phyloP scores from a whole-genome alignment of 2,888 invertebrate species.

The Torymus tubicola region DNA sequence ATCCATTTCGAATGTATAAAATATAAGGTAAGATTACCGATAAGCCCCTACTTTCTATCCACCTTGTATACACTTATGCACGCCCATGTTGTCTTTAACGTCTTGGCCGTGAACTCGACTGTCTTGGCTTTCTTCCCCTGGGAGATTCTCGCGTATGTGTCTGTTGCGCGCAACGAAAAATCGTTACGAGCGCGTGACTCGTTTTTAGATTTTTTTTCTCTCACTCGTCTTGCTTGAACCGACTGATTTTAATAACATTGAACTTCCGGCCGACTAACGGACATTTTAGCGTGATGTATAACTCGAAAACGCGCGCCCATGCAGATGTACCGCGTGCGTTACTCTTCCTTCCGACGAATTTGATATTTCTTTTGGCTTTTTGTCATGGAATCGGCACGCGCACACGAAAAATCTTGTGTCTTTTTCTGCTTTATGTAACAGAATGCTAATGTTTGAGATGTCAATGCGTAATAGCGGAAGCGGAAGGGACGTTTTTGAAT shows the following conservation, averaged over 20 bases:
- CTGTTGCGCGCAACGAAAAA: slow-evolving; percentile 21
- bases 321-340: neutral
- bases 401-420: slow-evolving; percentile 9
- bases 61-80: slow-evolving; percentile 7
- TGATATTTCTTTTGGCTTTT: slow-evolving; percentile 50
- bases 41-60: neutral
- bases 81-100: slow-evolving; percentile 56
- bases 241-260: slow-evolving; percentile 74
- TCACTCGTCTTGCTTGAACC: slow-evolving; percentile 39
- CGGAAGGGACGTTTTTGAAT: no score
- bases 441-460: no score
- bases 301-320: no score
- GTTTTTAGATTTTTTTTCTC: slow-evolving; percentile 43
- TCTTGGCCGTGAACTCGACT: slow-evolving; percentile 36
- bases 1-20: neutral
- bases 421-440: no score
- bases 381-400: slow-evolving; percentile 35
- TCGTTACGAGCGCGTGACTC: slow-evolving; percentile 54
- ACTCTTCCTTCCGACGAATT: neutral
- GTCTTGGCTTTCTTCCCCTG: slow-evolving; percentile 39
- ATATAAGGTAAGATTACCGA: neutral
- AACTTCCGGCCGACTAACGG: slow-evolving; percentile 75
- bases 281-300: slow-evolving; percentile 63
- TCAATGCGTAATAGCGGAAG: no score
- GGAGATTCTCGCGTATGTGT: slow-evolving; percentile 11